Conservation (phyloP, 2,113 vertebrate genomes). For the Microtus richardsoni region DNA sequence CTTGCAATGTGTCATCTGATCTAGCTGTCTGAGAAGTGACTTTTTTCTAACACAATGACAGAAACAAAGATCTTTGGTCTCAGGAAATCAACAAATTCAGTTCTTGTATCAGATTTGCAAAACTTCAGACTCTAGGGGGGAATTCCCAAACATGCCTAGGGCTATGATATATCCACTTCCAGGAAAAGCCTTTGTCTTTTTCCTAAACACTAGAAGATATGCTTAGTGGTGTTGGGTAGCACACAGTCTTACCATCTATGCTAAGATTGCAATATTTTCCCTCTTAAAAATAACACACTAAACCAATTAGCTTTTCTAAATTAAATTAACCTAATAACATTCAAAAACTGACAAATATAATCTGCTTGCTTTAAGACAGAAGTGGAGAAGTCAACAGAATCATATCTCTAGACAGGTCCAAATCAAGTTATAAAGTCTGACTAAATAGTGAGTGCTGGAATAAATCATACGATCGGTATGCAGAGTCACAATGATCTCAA, state of each 20-base stretch:
- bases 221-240: neutral
- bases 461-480: slow-evolving; percentile 68
- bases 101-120: slow-evolving; percentile 32
- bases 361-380: slow-evolving; percentile 84
- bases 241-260: neutral
- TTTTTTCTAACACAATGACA: slow-evolving; percentile 46
- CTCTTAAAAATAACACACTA: slow-evolving; percentile 77
- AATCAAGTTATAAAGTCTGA: slow-evolving; percentile 79
- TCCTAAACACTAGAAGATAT: neutral
- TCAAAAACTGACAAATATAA: slow-evolving; percentile 84
- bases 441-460: slow-evolving; percentile 59
- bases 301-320: slow-evolving; percentile 75
- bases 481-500: slow-evolving; percentile 63
- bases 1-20: neutral
- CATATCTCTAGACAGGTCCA: slow-evolving; percentile 65
- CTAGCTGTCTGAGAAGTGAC: slow-evolving; percentile 57
- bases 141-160: neutral
- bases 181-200: neutral
- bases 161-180: no score
- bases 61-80: neutral
- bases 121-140: neutral
- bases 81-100: neutral
- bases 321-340: slow-evolving; percentile 83
- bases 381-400: slow-evolving; percentile 83
- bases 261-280: slow-evolving; percentile 58